Conservation (phyloP, 1,140 invertebrate species). For the Drosophila santomea region DNA sequence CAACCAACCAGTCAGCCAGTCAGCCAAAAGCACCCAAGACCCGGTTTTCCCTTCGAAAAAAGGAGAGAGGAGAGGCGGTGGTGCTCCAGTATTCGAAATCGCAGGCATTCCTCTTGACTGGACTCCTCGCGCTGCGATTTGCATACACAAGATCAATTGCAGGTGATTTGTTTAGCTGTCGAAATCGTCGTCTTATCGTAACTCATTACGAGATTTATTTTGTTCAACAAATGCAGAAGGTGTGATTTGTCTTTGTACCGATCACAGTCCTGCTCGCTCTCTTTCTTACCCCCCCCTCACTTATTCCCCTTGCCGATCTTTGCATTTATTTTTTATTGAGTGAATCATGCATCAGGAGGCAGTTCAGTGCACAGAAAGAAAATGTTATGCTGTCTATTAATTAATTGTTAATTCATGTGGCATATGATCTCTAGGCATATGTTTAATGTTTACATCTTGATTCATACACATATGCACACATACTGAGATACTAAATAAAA, state of each 20-base stretch:
- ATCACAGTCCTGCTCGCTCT: conserved; percentile 39
- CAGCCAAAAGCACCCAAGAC: conserved; percentile 3
- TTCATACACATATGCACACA: too few relatives aligned
- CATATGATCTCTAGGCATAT: too few relatives aligned
- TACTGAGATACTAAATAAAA: not conserved
- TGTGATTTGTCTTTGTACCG: conserved; percentile 85
- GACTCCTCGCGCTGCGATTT: conserved; percentile 60
- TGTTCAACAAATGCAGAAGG: conserved; percentile 85
- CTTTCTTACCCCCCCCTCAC: not conserved
- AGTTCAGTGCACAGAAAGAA: conserved; percentile 4
- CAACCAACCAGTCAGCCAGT: too few relatives aligned
- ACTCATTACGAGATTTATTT: conserved; percentile 85
- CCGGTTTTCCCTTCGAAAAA: not conserved
- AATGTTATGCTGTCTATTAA: not conserved
- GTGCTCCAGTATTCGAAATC: conserved; percentile 81
- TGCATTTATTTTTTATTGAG: conserved; percentile 79
- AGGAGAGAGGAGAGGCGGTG: not conserved
- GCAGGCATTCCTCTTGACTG: conserved; percentile 73
- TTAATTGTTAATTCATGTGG: too few relatives aligned
- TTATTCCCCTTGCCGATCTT: conserved; percentile 28
- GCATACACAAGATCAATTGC: conserved; percentile 84
- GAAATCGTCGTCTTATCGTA: conserved; percentile 85
- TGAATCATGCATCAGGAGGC: conserved; percentile 64
- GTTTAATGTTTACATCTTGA: too few relatives aligned
- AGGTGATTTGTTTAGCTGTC: conserved; percentile 85